These are phyloP conservation scores for Ophioderma brevispina DNA, from an alignment of 35 echinoderm and acorn worm genomes.

Conservation along the genomic window DNA sequence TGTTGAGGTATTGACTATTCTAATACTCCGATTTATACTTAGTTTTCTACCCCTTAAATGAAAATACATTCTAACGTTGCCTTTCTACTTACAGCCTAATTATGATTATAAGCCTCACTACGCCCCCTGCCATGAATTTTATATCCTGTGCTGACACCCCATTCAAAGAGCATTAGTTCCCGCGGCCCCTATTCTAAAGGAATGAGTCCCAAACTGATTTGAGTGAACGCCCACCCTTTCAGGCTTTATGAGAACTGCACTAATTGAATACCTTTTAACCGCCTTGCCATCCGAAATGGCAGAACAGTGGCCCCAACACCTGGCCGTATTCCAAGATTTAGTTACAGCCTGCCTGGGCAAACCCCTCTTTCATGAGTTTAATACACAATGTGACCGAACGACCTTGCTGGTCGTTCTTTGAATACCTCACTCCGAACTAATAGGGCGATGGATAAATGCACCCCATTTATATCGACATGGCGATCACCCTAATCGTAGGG, in stretches of 20 bases:
- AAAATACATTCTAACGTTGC: no score
- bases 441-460: neutral
- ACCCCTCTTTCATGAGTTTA: neutral
- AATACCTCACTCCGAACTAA: neutral
- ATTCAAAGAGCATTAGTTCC: neutral
- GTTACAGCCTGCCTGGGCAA: neutral
- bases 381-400: neutral
- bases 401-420: neutral
- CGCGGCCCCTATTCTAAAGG: conserved; percentile 39
- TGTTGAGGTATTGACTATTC: no score
- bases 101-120: neutral
- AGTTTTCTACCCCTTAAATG: no score
- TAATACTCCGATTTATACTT: no score
- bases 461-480: neutral
- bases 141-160: conserved; percentile 12
- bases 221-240: neutral
- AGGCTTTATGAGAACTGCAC: neutral
- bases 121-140: neutral
- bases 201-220: neutral
- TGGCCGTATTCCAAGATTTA: neutral
- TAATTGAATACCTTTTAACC: neutral
- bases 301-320: neutral
- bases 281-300: neutral
- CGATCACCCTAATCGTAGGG: no score
- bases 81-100: neutral